Conservation (phyloP, 2,888 invertebrate genomes). For the Crocallis elinguaria region DNA sequence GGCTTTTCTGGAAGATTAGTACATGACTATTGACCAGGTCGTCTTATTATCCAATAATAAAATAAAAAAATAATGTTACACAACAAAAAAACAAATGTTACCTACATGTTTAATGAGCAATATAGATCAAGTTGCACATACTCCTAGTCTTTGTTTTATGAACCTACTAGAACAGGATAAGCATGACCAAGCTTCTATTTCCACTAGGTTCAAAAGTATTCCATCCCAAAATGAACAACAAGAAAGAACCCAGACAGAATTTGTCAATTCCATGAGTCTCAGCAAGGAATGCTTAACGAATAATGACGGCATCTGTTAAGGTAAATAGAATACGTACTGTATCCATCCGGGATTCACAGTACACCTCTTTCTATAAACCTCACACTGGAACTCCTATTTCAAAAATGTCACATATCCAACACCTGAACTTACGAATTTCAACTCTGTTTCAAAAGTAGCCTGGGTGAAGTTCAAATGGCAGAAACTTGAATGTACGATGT, state of each 20-base stretch:
- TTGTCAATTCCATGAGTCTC: constrained; percentile 45
- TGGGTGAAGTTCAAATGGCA: constrained; percentile 35
- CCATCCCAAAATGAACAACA: constrained; percentile 1
- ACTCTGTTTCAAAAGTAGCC: constrained; percentile 9
- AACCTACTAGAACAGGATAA: no score
- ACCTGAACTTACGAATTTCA: background rate
- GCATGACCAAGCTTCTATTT: background rate
- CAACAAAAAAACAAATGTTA: no score
- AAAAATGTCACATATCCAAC: constrained; percentile 43
- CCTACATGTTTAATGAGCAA: no score
- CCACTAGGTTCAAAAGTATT: background rate
- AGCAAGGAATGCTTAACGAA: constrained; percentile 60
- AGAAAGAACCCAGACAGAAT: constrained; percentile 38
- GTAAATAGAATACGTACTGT: constrained; percentile 79
- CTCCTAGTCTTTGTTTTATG: no score
- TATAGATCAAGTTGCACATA: no score
- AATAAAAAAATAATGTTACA: no score
- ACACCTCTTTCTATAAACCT: constrained; percentile 77
- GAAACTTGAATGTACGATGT: constrained; percentile 40
- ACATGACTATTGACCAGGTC: no score
- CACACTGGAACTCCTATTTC: constrained; percentile 43
- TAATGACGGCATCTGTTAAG: constrained; percentile 76
- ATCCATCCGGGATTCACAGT: constrained; percentile 74
- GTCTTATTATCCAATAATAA: no score
- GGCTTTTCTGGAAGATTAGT: no score